Conservation (phyloP, 2,113 vertebrate genomes). For the Machaerirhynchus nigripectus region DNA sequence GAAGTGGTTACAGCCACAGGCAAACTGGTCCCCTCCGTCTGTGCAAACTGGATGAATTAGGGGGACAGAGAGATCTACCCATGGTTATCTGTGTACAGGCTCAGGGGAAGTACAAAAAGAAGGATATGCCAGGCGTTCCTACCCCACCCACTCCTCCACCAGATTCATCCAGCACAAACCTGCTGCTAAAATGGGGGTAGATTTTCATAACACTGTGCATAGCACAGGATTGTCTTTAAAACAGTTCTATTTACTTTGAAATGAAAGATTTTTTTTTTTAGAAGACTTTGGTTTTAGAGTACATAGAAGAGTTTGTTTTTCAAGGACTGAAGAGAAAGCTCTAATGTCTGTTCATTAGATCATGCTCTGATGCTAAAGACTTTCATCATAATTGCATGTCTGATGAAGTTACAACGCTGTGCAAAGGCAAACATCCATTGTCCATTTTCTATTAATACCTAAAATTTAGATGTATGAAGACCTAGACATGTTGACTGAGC, state of each 20-base stretch:
- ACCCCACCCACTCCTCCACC: background rate
- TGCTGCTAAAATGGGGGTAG: background rate
- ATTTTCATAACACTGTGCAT: fast-evolving
- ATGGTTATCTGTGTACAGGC: background rate
- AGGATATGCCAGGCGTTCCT: fast-evolving
- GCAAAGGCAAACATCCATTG: background rate
- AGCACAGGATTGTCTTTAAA: background rate
- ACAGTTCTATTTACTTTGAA: background rate
- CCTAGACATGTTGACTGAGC: background rate
- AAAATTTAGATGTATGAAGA: background rate
- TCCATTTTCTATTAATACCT: background rate
- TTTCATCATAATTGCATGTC: background rate
- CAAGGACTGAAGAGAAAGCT: background rate
- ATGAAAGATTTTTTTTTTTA: background rate
- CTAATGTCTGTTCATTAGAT: background rate
- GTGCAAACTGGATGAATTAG: background rate
- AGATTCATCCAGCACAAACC: background rate
- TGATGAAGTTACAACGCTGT: background rate
- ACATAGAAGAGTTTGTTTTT: background rate
- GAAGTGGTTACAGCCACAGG: background rate
- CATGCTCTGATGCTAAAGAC: background rate
- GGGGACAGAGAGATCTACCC: background rate
- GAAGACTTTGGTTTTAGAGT: background rate
- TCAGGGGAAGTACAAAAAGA: background rate
- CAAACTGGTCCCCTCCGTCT: fast-evolving